These are phyloP conservation scores for Clistopyga incitator DNA, from an alignment of 2,888 invertebrate species.

Conservation along the genomic window DNA sequence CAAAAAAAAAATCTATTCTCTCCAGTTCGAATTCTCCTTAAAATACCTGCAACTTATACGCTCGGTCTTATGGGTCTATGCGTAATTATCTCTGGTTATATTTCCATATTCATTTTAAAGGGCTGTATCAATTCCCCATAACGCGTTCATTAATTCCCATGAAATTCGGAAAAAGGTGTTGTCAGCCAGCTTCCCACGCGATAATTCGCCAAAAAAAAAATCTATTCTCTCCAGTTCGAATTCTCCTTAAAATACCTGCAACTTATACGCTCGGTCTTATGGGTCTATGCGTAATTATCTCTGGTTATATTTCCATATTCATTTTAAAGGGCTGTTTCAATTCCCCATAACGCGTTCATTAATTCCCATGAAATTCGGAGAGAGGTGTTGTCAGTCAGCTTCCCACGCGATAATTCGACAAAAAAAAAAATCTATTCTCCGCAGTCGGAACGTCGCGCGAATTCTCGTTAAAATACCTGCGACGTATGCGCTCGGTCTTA, in stretches of 20 bases:
- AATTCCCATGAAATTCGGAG: background rate
- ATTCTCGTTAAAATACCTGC: slow-evolving; percentile 40
- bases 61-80: no score
- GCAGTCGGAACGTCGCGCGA: background rate
- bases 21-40: no score
- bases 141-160: background rate
- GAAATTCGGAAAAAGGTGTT: background rate
- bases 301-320: background rate
- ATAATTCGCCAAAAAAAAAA: background rate
- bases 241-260: slow-evolving; percentile 35
- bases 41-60: no score
- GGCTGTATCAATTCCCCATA: no score
- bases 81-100: no score
- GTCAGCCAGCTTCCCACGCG: background rate
- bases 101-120: no score
- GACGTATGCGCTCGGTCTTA: slow-evolving; percentile 9
- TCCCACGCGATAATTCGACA: background rate
- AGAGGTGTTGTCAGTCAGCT: slow-evolving; percentile 1
- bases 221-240: slow-evolving; percentile 12
- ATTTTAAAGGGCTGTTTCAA: no score
- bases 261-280: slow-evolving; percentile 12
- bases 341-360: no score
- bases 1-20: background rate
- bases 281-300: slow-evolving; percentile 42
- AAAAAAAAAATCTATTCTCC: slow-evolving; percentile 6